Base-by-base conservation (phyloP, 2,797 vertebrate species). In the Momotus momota region DNA sequence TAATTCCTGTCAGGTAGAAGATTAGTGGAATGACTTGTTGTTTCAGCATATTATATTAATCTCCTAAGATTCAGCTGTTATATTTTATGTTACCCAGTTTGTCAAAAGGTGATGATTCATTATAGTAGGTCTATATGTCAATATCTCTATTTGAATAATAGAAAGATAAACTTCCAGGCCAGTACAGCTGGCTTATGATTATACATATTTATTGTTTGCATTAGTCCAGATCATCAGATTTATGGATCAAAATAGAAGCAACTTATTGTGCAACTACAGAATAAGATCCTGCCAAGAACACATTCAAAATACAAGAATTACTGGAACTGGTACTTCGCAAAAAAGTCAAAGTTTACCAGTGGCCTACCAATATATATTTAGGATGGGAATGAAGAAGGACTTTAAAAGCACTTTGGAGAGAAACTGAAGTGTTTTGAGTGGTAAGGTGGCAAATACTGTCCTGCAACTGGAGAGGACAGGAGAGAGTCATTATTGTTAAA, bases 91-190 rank as follows among this genome's bases (percentile, higher is more conserved):
- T 64, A 29, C 64, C 46, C n/a, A 66, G 46, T 88, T 84, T 93
- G 85, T 90, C 80, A 94, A 74, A 95, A 86, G 77, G 25, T 84
- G 87, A 70, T 88, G 43, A 93, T 94, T 86, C 73, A 73, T 94
- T 88, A 67, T 41, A 88, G 45, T 62, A 81, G 58, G 83, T 77
- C 80, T 94, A 19, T 70, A 86, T 93, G 87, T 81, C 85, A 87
- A 81, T 94, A 93, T 67, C 51, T 49, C 11, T 88, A 70, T 94
- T 86, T 79, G 70, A 94, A 94, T 93, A 94, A 93, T 62, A 94
- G 16, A 83, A 61, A 95, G 38, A 89, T 85, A 93, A 92, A 81
- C 66, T 86, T 93, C 79, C 73, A 84, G 45, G 17, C 10, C 23
- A 64, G 54, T 66, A 60, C 22, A 73, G 22, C 48, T 84, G 64